Evolutionary conservation across 2,113 vertebrate genomes (phyloP), one percentile per base, ranked within the genome.

Genomic region (Malurus cyaneus): DNA sequence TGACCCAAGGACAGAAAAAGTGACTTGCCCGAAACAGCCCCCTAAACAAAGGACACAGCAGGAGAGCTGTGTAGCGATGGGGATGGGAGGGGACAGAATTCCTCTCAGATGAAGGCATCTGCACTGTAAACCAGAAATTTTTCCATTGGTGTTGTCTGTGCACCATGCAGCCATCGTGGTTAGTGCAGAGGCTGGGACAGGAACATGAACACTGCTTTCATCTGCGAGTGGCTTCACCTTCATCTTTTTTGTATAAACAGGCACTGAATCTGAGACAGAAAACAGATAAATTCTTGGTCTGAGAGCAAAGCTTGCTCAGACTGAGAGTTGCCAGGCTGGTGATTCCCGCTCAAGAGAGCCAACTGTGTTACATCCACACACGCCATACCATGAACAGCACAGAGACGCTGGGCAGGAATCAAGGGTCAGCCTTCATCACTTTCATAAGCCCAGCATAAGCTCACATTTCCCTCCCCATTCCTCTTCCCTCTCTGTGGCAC

Each of bases 61-160:
- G 66, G 19, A 65, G 28, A 69, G 8, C 15, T 11, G 11, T 32
- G 44, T 11, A 65, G 46, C 0, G 0, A 46, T 10, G 31, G 15
- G 19, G 15, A 16, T 3, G 5, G 28, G 46, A 70, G 31, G 25
- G 6, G 11, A 46, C 8, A 80, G 56, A n/a, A 2, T 7, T 7
- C 8, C 7, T 28, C 16, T 32, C 4, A 2, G 47, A 59, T 31
- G 20, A 81, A 87, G 65, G 39, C 19, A 46, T n/a, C 65, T 71
- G 61, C 47, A 25, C 20, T 1, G 1, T 32, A 36, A 64, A 78
- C 9, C 0, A 0, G 31, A 56, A 31, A 10, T 23, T 41, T 41
- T 61, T 81, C 25, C 29, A 29, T 10, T 31, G 29, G 18, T 57
- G 8, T 16, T 23, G 12, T 28, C 29, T 29, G 12, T 29, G 66